These are phyloP conservation scores for Mycalesis mineus DNA, from an alignment of 2,888 invertebrate species.

Conservation along the genomic window DNA sequence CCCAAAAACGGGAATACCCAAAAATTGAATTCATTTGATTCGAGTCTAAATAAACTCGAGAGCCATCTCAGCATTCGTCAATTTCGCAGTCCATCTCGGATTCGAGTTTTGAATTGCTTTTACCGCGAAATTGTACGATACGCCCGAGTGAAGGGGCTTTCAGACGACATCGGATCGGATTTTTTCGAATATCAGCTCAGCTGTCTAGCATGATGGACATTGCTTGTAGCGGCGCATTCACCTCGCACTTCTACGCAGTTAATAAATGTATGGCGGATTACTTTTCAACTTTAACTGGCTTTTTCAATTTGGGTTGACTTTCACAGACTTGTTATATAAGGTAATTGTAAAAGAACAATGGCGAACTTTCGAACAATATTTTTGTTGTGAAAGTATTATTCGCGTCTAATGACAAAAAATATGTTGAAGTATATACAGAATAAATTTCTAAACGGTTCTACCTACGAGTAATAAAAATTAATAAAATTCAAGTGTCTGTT, in stretches of 20 bases:
- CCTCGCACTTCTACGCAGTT: background rate
- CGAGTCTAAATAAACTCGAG: constrained; percentile 31
- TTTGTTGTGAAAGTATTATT: too few species aligned
- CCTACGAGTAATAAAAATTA: too few species aligned
- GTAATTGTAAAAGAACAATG: too few species aligned
- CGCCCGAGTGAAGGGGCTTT: constrained; percentile 19
- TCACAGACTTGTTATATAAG: too few species aligned
- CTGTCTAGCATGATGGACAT: constrained; percentile 10
- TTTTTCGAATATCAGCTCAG: constrained; percentile 12
- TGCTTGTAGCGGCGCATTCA: background rate
- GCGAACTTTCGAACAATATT: too few species aligned
- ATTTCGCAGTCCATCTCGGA: constrained; percentile 36
- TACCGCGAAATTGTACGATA: constrained; percentile 26
- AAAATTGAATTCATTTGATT: constrained; percentile 25
- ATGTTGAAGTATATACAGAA: too few species aligned
- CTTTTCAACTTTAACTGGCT: background rate
- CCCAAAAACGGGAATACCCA: background rate
- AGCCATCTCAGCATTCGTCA: constrained; percentile 32
- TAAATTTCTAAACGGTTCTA: too few species aligned
- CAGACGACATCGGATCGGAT: constrained; percentile 11
- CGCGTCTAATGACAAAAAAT: too few species aligned
- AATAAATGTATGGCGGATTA: background rate
- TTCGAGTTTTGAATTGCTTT: constrained; percentile 42
- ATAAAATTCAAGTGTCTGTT: too few species aligned
- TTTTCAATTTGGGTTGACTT: background rate